phyloP scores from a whole-genome alignment of 2,113 vertebrate species.

The Aramus guarauna region DNA sequence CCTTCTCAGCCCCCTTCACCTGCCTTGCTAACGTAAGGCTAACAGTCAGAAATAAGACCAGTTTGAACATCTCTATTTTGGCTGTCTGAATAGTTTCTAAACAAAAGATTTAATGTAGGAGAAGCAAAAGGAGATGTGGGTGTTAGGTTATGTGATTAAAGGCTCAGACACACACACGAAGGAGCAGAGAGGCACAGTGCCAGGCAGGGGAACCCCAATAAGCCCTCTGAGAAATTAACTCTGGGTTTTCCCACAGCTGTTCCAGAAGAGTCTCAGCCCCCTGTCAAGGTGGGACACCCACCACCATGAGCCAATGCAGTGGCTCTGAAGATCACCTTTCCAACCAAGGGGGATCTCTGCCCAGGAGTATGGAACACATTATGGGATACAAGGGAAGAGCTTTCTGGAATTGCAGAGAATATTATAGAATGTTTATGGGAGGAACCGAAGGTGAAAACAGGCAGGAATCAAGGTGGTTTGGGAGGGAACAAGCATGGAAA shows the following conservation, averaged over 20 bases:
- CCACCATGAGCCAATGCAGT: rapidly evolving
- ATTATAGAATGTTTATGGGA: not conserved
- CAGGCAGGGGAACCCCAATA: not conserved
- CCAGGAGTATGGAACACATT: too few relatives aligned
- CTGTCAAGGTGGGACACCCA: not conserved
- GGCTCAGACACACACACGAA: rapidly evolving
- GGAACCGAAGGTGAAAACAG: not conserved
- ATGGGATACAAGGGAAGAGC: not conserved
- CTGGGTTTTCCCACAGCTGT: not conserved
- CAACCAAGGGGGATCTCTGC: not conserved
- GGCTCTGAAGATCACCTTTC: not conserved
- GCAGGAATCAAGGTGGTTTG: not conserved
- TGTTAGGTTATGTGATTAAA: not conserved
- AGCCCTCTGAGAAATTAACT: not conserved
- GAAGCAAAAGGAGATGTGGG: not conserved
- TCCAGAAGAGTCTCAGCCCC: not conserved
- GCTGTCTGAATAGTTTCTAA: not conserved
- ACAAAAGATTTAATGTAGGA: not conserved
- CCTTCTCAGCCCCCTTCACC: not conserved
- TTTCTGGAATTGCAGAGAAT: not conserved
- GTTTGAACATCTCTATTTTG: not conserved
- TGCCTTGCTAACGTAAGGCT: not conserved
- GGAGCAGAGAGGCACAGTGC: not conserved
- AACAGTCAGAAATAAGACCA: not conserved
- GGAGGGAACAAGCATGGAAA: not conserved